Base-by-base conservation (phyloP, 1,140 invertebrate genomes). In the Limonius californicus region DNA sequence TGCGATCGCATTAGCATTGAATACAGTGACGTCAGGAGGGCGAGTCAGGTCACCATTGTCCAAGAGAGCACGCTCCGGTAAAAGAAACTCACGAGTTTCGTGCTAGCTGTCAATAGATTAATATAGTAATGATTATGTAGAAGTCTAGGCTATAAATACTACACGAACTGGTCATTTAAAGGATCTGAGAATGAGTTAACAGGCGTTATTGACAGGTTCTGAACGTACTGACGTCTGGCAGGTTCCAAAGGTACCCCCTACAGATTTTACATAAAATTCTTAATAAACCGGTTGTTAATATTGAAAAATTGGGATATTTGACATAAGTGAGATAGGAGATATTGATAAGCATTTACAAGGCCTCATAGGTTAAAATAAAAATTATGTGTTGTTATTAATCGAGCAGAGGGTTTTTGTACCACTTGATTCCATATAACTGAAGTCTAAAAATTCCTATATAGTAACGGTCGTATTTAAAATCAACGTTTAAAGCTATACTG, bases 31-130 rank as follows among this genome's bases (percentile, higher is more conserved):
- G 70, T 71, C 70, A 71, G 54, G 62, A 70, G 65, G 70, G 70
- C 70, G 70, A 71, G 70, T 62, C 70, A 61, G 70, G 70, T 71
- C 70, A 71, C 62, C 61, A 71, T 71, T 71, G 69, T 71, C 68
- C 69, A 67, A 62, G 42, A 53, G 55, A 16, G 53, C 53, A 55
- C 53, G 53, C 27, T 55, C 21, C 21, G 20, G 27, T 55, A 55
- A 32, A 55, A 55, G 6, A 55, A n/a, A 55, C 27, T 55, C 53
- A 55, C 53, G 53, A 55, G 27, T 55, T 55, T 55, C 53, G 53
- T 55, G 53, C 53, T 55, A 23, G 20, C 20, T 55, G 53, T 55
- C 53, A 55, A 55, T 50, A 50, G 45, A 50, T 50, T 50, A 50
- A 50, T 50, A 50, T 50, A 19, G 45, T 50, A 50, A 50, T 50